phyloP scores from a whole-genome alignment of 2,797 vertebrate genomes.

The Moxostoma hubbsi region DNA sequence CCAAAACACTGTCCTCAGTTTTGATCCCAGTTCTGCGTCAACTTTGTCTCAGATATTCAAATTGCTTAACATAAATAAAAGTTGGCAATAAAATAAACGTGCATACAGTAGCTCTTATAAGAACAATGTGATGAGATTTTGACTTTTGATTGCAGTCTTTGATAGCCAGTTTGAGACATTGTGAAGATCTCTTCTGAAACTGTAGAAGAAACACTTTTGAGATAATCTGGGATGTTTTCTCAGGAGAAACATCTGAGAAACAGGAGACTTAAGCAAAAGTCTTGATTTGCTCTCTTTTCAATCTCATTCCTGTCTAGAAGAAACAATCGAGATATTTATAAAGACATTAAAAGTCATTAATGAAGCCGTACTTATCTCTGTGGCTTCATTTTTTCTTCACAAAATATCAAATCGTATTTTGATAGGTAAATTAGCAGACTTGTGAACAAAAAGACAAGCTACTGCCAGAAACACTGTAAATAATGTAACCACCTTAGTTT shows the following conservation, averaged over 20 bases:
- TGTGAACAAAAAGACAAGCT: slow-evolving; percentile 67
- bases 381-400: no score
- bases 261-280: no score
- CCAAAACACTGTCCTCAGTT: no score
- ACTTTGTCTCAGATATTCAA: not conserved
- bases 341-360: no score
- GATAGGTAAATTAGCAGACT: slow-evolving; percentile 61
- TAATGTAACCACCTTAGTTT: slow-evolving; percentile 66
- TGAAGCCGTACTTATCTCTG: no score
- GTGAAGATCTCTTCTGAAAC: not conserved
- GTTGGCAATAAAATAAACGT: not conserved
- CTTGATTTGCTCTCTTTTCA: not conserved
- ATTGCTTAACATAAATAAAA: slow-evolving; percentile 41
- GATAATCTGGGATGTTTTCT: not conserved
- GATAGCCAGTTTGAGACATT: not conserved
- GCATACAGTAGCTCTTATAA: not conserved
- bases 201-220: not conserved
- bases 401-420: slow-evolving; percentile 60
- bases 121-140: not conserved
- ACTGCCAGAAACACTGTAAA: slow-evolving; percentile 67
- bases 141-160: no score
- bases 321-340: not conserved
- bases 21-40: not conserved
- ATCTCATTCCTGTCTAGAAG: not conserved
- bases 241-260: no score